These are phyloP conservation scores for Anthophora plumipes DNA, from an alignment of 2,888 invertebrate species.

Conservation along the genomic window DNA sequence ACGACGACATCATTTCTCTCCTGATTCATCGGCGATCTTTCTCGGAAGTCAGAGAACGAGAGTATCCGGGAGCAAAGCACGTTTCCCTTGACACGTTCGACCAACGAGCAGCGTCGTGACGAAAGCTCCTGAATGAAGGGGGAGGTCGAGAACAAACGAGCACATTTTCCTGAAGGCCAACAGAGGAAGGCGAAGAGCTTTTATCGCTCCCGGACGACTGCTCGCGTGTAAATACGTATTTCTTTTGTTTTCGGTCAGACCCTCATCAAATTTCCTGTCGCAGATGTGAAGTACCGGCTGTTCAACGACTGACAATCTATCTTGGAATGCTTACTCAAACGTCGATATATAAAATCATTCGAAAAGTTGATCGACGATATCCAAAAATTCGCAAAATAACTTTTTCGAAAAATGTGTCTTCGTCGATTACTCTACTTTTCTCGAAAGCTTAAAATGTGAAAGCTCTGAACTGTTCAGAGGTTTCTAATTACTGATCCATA, in stretches of 20 bases:
- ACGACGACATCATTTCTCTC: constrained; percentile 18
- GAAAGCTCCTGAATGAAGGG: constrained; percentile 52
- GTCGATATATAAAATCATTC: constrained; percentile 24
- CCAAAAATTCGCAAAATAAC: background rate
- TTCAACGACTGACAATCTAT: constrained; percentile 44
- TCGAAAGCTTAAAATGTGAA: too few species aligned
- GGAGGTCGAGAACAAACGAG: constrained; percentile 58
- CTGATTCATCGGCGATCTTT: constrained; percentile 49
- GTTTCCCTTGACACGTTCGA: constrained; percentile 44
- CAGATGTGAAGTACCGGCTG: constrained; percentile 45
- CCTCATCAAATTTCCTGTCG: constrained; percentile 76
- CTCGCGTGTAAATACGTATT: constrained; percentile 57
- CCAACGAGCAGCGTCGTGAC: constrained; percentile 32
- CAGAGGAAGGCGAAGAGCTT: constrained; percentile 28
- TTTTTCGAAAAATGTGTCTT: too few species aligned
- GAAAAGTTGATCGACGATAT: background rate
- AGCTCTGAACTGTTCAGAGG: too few species aligned
- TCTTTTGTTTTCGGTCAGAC: constrained; percentile 63
- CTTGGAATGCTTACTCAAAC: constrained; percentile 58
- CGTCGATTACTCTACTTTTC: too few species aligned
- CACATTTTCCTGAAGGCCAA: constrained; percentile 45
- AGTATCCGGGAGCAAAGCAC: constrained; percentile 15
- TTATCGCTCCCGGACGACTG: constrained; percentile 60
- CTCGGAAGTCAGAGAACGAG: constrained; percentile 21
- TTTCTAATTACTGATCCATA: too few species aligned